phyloP scores from a whole-genome alignment of 2,888 invertebrate genomes.

The Nephrotoma appendiculata region DNA sequence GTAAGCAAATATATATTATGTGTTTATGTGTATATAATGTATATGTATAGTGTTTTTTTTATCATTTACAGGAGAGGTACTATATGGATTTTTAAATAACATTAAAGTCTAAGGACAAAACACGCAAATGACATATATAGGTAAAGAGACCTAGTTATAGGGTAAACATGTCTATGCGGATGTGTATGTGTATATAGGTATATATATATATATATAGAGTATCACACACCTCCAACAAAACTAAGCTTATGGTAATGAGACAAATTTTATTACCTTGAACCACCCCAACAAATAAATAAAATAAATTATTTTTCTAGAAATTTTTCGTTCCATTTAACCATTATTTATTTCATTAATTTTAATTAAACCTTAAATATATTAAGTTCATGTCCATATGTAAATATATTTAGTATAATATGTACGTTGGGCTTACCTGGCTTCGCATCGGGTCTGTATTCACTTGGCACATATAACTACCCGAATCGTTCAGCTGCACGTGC shows the following conservation, averaged over 20 bases:
- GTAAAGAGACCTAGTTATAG: too few species aligned
- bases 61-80: too few species aligned
- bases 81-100: too few species aligned
- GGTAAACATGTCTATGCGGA: too few species aligned
- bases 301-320: not conserved
- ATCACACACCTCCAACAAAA: not conserved
- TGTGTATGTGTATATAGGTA: not conserved
- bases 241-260: not conserved
- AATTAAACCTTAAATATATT: not conserved
- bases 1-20: too few species aligned
- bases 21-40: too few species aligned
- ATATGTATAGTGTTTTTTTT: too few species aligned
- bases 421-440: conserved; percentile 51
- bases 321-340: not conserved
- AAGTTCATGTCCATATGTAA: not conserved
- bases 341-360: not conserved
- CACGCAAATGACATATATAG: too few species aligned
- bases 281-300: not conserved
- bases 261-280: not conserved
- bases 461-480: conserved; percentile 90
- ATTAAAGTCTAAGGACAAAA: too few species aligned
- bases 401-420: not conserved
- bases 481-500: conserved; percentile 81
- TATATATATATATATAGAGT: too few species aligned
- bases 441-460: conserved; percentile 86